Evolutionary conservation across 2,797 vertebrate species (phyloP).

Genomic region (Alca torda): DNA sequence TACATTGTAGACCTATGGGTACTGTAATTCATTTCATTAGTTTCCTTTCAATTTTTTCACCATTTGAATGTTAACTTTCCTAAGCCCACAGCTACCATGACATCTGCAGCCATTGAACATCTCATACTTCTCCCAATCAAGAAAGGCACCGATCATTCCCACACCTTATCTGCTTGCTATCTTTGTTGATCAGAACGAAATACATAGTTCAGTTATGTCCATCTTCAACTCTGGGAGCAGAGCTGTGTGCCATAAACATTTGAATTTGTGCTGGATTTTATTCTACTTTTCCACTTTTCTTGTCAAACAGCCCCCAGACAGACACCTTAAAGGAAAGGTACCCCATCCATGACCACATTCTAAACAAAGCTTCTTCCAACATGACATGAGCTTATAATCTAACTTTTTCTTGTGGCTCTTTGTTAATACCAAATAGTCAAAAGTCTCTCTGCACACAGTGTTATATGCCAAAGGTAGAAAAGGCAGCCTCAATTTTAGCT

Average conservation of each 20-base stretch:
- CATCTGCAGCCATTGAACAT: neutral
- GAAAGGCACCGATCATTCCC: neutral
- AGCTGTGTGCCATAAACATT: neutral
- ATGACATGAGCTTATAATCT: neutral
- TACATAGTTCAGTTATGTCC: accelerated
- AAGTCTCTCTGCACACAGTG: neutral
- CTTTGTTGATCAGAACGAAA: neutral
- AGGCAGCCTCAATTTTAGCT: neutral
- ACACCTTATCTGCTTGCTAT: neutral
- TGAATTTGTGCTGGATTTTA: neutral
- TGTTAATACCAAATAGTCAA: neutral
- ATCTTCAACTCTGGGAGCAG: neutral
- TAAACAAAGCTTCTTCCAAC: neutral
- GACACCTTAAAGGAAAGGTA: neutral
- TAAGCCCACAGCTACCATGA: neutral
- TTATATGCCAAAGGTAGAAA: neutral
- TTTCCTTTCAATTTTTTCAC: neutral
- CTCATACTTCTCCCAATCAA: neutral
- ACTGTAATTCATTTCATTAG: neutral
- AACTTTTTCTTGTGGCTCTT: neutral
- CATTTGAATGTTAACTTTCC: neutral
- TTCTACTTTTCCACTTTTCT: neutral
- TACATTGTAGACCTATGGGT: no score
- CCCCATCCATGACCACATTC: accelerated
- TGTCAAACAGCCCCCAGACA: neutral